Percentiles rank a stretch among this genome's conserved stretches.
These are phyloP conservation scores for Nemapogon koenigi DNA, from an alignment of 2,888 invertebrate genomes.

Conservation along the genomic window DNA sequence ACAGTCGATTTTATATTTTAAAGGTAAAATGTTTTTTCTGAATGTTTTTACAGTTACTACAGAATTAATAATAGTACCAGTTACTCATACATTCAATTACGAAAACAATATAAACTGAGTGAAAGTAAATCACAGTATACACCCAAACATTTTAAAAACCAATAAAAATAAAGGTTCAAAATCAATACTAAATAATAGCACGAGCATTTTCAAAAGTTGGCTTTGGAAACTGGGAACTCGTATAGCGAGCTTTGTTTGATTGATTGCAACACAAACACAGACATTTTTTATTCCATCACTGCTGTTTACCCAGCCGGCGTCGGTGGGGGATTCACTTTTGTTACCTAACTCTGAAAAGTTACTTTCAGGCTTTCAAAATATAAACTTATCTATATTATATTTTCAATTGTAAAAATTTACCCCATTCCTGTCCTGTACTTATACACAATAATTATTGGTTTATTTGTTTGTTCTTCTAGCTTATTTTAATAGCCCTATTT, in stretches of 20 bases:
- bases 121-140: slow-evolving; percentile 44
- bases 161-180: slow-evolving; percentile 42
- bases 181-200: slow-evolving; percentile 54
- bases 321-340: slow-evolving; percentile 24
- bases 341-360: slow-evolving; percentile 21
- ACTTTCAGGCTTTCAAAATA: slow-evolving; percentile 17
- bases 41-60: too few species aligned
- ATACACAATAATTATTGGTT: too few species aligned
- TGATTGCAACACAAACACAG: slow-evolving; percentile 55
- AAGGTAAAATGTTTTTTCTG: too few species aligned
- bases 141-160: slow-evolving; percentile 31
- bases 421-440: too few species aligned
- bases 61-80: too few species aligned
- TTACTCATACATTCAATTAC: too few species aligned
- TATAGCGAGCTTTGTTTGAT: slow-evolving; percentile 46
- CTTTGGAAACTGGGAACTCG: slow-evolving; percentile 35
- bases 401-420: slow-evolving; percentile 3
- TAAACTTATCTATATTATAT: slow-evolving; percentile 5
- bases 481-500: too few species aligned
- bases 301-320: slow-evolving; percentile 30
- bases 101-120: too few species aligned
- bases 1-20: too few species aligned
- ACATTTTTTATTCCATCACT: slow-evolving; percentile 43
- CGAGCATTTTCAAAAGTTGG: slow-evolving; percentile 41
- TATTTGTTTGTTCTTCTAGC: too few species aligned